Evolutionary conservation across 2,888 invertebrate species (phyloP), one percentile per base, ranked within the genome.

Genomic region (Orchesella flavescens): DNA sequence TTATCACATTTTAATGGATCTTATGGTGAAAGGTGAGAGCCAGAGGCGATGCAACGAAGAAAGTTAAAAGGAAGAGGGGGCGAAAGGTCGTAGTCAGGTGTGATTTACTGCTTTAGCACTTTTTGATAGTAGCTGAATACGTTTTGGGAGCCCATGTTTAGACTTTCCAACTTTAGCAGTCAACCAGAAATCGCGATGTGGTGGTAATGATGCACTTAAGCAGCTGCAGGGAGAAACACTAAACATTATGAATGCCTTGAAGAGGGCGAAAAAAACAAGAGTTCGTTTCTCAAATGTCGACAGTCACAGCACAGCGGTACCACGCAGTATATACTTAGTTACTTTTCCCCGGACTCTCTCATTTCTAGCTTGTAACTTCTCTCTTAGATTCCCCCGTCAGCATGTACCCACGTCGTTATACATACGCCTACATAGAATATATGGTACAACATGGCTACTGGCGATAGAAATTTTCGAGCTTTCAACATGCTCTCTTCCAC

Each of bases 1-100:
- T 68, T 68, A 68, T 68, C 65, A 65, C 79, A 80, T 80, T 78
- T 78, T 78, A 78, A 71, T 78, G 78, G 78, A 63, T 78, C 78
- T 71, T 71, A 43, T 63, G 71, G 78, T 72, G 78, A 78, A 78
- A 71, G 78, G 78, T 78, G 71, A 78, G 75, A 59, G 68, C 69
- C 69, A 61, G 43, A 43, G 61, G 71, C 71, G 68, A 63, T 44
- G 77, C 17, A 63, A 69, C 59, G 24, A 49, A 59, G 78, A 55
- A 55, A 78, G 65, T 34, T 34, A 34, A 34, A 68, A 66, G 66
- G 49, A 69, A 77, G 63, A 59, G 63, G 77, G 78, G 77, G 71
- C 59, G 78, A 77, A 77, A 77, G 69, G 71, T 63, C 69, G 53
- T 57, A 78, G 78, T 78, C 78, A 78, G 78, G 78, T 78, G 78